phyloP scores from a whole-genome alignment of 2,797 vertebrate species.

The Labroides dimidiatus region DNA sequence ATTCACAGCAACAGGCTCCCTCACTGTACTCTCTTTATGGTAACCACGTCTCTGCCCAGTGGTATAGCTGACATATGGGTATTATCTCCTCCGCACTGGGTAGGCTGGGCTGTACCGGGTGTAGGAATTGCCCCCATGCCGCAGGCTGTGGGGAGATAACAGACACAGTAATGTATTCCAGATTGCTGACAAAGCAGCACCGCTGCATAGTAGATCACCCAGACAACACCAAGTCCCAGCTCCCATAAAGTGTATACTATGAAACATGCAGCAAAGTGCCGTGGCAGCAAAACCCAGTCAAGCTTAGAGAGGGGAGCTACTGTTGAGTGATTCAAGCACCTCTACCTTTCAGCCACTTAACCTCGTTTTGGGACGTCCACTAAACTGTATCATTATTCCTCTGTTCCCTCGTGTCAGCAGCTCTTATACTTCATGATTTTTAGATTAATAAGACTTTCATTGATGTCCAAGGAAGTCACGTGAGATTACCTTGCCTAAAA shows the following conservation, averaged over 20 bases:
- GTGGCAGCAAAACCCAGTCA: slow-evolving; percentile 76
- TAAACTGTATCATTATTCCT: too few relatives aligned
- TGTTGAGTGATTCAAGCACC: slow-evolving; percentile 60
- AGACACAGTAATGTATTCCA: slow-evolving; percentile 91
- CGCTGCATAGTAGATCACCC: slow-evolving; percentile 76
- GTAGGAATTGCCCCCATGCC: slow-evolving; percentile 84
- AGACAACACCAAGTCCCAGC: slow-evolving; percentile 71
- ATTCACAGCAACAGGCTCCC: slow-evolving; percentile 72
- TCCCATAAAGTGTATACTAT: slow-evolving; percentile 77
- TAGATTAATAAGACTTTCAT: slow-evolving; percentile 20
- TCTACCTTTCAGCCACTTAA: slow-evolving; percentile 42
- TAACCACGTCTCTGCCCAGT: slow-evolving; percentile 74
- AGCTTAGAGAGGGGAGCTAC: slow-evolving; percentile 63
- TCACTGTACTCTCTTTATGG: slow-evolving; percentile 65
- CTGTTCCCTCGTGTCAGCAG: slow-evolving; percentile 34
- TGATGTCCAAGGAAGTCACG: slow-evolving; percentile 29
- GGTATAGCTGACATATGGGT: slow-evolving; percentile 88
- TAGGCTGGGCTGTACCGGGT: slow-evolving; percentile 79
- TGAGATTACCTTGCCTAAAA: slow-evolving; percentile 50
- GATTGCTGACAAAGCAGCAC: slow-evolving; percentile 85
- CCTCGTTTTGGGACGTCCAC: slow-evolving; percentile 56
- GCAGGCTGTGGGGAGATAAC: slow-evolving; percentile 88
- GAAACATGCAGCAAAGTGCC: slow-evolving; percentile 69
- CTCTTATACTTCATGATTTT: slow-evolving; percentile 59
- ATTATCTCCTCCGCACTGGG: slow-evolving; percentile 72